These are phyloP conservation scores for Pyrgilauda ruficollis DNA, from an alignment of 2,113 vertebrate genomes.

Conservation along the genomic window DNA sequence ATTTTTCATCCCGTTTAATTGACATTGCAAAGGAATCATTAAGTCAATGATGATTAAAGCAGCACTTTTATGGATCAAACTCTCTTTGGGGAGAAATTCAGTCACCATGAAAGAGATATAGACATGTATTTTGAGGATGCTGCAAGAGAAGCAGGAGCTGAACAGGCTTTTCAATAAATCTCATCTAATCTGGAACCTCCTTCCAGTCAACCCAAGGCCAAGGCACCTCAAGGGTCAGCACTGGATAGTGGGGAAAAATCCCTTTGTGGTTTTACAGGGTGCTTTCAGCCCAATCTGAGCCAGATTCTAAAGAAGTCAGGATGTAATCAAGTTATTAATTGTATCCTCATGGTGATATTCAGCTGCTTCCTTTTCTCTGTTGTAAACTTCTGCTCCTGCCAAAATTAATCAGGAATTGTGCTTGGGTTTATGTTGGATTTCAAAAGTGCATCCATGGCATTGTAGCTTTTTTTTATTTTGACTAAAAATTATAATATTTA, in stretches of 20 bases:
- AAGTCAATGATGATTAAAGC: slow-evolving; percentile 34
- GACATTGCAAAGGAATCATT: slow-evolving; percentile 46
- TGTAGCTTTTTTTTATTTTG: rapidly evolving
- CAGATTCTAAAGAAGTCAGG: neutral
- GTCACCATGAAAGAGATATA: neutral
- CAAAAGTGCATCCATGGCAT: neutral
- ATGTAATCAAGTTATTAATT: neutral
- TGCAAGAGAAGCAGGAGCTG: neutral
- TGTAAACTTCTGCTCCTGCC: neutral
- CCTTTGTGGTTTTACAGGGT: neutral
- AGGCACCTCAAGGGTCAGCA: neutral
- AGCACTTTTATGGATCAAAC: slow-evolving; percentile 34
- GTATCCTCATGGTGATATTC: neutral
- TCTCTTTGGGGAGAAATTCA: slow-evolving; percentile 45
- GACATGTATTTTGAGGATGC: neutral
- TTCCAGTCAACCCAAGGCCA: neutral
- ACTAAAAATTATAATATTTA: neutral
- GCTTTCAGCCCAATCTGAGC: neutral
- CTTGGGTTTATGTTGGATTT: neutral
- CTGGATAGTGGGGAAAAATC: neutral
- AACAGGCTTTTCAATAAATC: neutral
- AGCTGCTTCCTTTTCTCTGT: neutral
- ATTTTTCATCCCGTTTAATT: slow-evolving; percentile 58
- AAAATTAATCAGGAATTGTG: neutral
- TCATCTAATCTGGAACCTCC: neutral